Percentiles rank a stretch among this genome's conserved stretches.
These are phyloP conservation scores for Lepidurus arcticus DNA, from an alignment of 1,140 invertebrate genomes.

Conservation along the genomic window DNA sequence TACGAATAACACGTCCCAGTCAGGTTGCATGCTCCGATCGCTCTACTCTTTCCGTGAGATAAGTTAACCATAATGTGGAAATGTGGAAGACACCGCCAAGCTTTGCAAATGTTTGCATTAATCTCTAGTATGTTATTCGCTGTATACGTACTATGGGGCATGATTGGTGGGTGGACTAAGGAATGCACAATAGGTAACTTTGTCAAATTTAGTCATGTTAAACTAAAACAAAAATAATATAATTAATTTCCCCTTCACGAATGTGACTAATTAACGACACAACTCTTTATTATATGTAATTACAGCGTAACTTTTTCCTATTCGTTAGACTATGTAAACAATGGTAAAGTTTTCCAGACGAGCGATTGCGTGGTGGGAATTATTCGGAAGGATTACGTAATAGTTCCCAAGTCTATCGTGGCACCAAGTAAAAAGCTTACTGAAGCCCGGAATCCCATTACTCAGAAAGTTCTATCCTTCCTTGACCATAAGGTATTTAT, in stretches of 20 bases:
- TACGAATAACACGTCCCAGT: neutral
- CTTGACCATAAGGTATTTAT: neutral
- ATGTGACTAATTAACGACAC: neutral
- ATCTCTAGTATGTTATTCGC: neutral
- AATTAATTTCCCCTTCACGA: neutral
- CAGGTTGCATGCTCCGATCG: neutral
- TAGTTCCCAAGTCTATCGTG: neutral
- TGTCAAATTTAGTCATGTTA: neutral
- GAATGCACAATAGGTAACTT: neutral
- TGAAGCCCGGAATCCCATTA: neutral
- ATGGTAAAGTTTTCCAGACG: constrained; percentile 2
- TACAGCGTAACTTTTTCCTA: neutral
- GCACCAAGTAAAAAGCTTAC: neutral
- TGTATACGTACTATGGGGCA: neutral
- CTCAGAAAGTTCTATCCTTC: neutral
- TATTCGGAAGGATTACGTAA: neutral
- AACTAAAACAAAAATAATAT: neutral
- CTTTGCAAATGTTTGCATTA: neutral
- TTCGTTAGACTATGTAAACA: neutral
- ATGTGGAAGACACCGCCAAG: neutral
- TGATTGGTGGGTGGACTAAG: neutral
- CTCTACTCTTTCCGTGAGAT: neutral
- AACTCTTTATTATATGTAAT: neutral
- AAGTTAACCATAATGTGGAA: constrained; percentile 5
- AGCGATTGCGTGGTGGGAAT: neutral